These are phyloP conservation scores for Anthopleura sola DNA, from an alignment of 64 coral and sea anemone species.

Conservation along the genomic window DNA sequence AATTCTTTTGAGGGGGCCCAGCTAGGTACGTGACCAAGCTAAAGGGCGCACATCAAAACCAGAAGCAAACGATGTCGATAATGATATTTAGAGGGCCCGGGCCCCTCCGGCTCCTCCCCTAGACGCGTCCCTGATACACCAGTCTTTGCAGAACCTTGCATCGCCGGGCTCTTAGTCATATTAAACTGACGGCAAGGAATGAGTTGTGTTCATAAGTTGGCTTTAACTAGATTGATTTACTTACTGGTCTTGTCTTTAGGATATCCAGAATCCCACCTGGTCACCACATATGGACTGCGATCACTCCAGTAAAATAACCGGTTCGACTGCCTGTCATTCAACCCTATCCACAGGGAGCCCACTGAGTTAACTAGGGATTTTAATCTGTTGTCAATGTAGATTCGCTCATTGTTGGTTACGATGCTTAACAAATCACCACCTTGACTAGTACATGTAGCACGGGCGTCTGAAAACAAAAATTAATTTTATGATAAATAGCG, in stretches of 20 bases:
- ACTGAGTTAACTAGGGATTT: conserved; percentile 59
- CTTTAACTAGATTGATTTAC: not conserved
- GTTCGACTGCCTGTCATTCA: conserved; percentile 67
- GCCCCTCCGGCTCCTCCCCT: no score
- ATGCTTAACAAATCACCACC: conserved; percentile 84
- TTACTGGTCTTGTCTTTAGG: conserved; percentile 61
- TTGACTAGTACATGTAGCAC: conserved; percentile 57
- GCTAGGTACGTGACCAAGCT: no score
- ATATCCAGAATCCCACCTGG: conserved; percentile 70
- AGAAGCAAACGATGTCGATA: no score
- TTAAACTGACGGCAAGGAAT: no score
- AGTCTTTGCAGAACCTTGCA: no score
- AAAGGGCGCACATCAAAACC: no score
- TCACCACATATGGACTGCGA: conserved; percentile 57
- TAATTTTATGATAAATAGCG: no score
- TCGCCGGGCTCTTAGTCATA: no score
- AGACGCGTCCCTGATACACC: no score
- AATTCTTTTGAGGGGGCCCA: no score
- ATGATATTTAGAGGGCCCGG: no score
- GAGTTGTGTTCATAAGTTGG: not conserved
- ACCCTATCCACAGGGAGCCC: conserved; percentile 72
- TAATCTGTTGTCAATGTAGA: conserved; percentile 65
- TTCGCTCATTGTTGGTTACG: conserved; percentile 45
- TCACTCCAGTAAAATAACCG: conserved; percentile 81
- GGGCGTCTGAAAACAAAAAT: conserved; percentile 53